Percentiles rank a stretch among this genome's conserved stretches.
These are phyloP conservation scores for Rhizomys pruinosus DNA, from an alignment of 2,113 vertebrate species.

Conservation along the genomic window DNA sequence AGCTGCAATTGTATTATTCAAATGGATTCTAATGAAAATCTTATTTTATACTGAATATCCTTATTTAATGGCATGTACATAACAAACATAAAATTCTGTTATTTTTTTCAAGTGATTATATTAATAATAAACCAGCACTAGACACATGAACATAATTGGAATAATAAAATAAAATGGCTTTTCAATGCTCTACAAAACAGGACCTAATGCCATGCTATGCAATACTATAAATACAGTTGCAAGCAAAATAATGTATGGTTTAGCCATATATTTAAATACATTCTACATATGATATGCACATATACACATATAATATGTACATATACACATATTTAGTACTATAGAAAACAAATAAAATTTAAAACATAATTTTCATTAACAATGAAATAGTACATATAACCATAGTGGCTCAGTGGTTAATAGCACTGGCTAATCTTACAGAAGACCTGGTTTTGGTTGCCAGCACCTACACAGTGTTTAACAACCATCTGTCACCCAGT, in stretches of 20 bases:
- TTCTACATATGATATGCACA: not conserved
- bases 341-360: slow-evolving; percentile 35
- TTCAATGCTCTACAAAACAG: not conserved
- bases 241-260: slow-evolving; percentile 31
- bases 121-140: not conserved
- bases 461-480: no score
- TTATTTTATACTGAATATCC: not conserved
- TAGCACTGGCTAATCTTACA: no score
- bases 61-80: slow-evolving; percentile 33
- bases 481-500: no score
- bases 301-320: no score
- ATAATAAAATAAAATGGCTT: slow-evolving; percentile 44
- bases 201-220: not conserved
- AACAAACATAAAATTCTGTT: slow-evolving; percentile 7
- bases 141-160: not conserved
- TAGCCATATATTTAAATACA: not conserved
- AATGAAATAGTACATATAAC: no score
- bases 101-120: slow-evolving; percentile 33
- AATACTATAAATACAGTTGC: slow-evolving; percentile 4
- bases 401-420: no score
- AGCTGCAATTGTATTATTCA: not conserved
- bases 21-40: not conserved
- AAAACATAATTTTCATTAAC: slow-evolving; percentile 41
- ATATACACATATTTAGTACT: not conserved
- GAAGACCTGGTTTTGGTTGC: no score